Conservation (phyloP, 2,113 vertebrate species). For the Phylloscopus whistleri region DNA sequence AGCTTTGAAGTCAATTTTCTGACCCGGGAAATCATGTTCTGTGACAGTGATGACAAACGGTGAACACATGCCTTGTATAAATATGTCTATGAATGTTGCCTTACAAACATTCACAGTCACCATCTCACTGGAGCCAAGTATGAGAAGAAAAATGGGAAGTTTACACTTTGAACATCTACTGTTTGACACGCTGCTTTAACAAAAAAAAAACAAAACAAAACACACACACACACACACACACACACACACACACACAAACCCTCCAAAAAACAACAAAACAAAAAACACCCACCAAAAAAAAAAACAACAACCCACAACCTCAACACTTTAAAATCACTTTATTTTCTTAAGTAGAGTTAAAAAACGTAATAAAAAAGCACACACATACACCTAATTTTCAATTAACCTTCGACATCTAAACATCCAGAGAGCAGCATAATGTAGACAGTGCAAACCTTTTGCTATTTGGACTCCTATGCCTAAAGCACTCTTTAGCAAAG, state of each 20-base stretch:
- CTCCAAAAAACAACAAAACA: too few species aligned
- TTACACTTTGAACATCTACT: not conserved
- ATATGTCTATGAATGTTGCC: conserved; percentile 36
- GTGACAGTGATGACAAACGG: conserved; percentile 66
- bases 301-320: too few species aligned
- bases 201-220: not conserved
- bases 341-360: not conserved
- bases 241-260: too few species aligned
- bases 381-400: not conserved
- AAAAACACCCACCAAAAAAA: not conserved
- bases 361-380: not conserved
- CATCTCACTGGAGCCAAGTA: not conserved
- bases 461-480: not conserved
- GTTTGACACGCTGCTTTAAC: not conserved
- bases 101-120: conserved; percentile 33
- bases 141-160: not conserved
- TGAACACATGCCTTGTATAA: conserved; percentile 56
- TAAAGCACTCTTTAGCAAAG: conserved; percentile 29
- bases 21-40: conserved; percentile 69
- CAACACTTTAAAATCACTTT: not conserved
- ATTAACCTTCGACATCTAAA: not conserved
- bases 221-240: too few species aligned
- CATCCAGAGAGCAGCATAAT: not conserved
- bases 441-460: not conserved
- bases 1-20: conserved; percentile 65